Base-by-base conservation (phyloP, 2,797 vertebrate genomes). In the Crotalus adamanteus region DNA sequence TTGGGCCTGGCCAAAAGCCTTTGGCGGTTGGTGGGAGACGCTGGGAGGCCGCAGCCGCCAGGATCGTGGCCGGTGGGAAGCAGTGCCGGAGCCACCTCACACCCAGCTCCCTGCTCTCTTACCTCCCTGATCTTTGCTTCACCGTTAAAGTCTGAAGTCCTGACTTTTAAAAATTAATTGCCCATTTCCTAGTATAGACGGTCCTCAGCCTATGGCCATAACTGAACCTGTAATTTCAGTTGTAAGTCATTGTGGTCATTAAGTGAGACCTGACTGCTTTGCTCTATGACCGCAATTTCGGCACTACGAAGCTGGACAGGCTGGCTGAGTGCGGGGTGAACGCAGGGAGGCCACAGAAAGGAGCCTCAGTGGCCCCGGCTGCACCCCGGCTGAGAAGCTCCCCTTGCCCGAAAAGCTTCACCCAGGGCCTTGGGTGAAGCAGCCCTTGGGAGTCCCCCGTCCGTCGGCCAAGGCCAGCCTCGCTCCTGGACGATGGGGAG, bases 221-320 rank as follows among this genome's bases (percentile, higher is more conserved):
- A 73, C 31, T 73, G n/a, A 73, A 6, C 31, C 65, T 73, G 31
- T 37, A 18, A 18, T 37, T 37, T 18, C n/a, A 8, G 65, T 73
- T 73, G 65, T 31, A 69, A 69, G 65, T 31, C 14, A 6, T 6
- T 7, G 28, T 31, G n/a, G 65, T 37, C 65, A 37, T 73, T 73
- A 37, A 37, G 65, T 37, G 14, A 73, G 65, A 37, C n/a, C 31
- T 31, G n/a, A 73, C 65, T 73, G n/a, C 16, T 73, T 73, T 73
- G n/a, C 65, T 73, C n/a, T 18, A 37, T 0, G 0, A 18, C n/a
- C 14, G n/a, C 6, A 18, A 31, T 31, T 18, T 31, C 0, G 2
- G 65, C 65, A 31, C 65, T 31, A 14, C 28, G 13, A 69, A 69
- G n/a, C 65, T 31, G n/a, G 65, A 16, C n/a, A 37, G 65, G 65